Evolutionary conservation across 2,113 vertebrate genomes (phyloP).

Genomic region (Tachuris rubrigastra): DNA sequence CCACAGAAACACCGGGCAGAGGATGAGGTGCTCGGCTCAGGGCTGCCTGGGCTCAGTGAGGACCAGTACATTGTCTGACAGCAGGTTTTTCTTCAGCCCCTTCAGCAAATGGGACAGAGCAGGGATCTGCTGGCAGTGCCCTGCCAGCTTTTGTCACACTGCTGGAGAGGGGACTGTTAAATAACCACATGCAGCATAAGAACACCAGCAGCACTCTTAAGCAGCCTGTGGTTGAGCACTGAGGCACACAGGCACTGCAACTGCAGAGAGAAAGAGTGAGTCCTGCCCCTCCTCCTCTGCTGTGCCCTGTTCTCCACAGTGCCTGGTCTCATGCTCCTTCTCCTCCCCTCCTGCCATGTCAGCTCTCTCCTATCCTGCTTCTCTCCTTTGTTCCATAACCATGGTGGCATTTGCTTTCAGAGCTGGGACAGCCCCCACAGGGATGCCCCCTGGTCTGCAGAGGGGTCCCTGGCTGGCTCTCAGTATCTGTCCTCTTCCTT

Average conservation of each 20-base stretch:
- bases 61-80: background rate
- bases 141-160: background rate
- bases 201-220: background rate
- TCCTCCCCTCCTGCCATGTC: background rate
- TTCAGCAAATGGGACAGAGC: background rate
- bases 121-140: background rate
- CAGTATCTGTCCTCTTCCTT: slow-evolving; percentile 6
- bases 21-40: background rate
- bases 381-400: background rate
- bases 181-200: background rate
- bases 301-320: background rate
- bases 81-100: background rate
- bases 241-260: background rate
- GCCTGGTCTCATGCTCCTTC: background rate
- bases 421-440: background rate
- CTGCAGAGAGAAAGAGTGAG: background rate
- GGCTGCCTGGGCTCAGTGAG: background rate
- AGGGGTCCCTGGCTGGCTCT: background rate
- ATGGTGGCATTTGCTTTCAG: background rate
- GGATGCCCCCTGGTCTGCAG: background rate
- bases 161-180: background rate
- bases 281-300: background rate
- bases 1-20: background rate
- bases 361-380: background rate
- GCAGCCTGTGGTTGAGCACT: background rate